Percentiles rank a stretch among this genome's conserved stretches.
These are phyloP conservation scores for Lepidurus couesii DNA, from an alignment of 1,140 invertebrate genomes.

Conservation along the genomic window DNA sequence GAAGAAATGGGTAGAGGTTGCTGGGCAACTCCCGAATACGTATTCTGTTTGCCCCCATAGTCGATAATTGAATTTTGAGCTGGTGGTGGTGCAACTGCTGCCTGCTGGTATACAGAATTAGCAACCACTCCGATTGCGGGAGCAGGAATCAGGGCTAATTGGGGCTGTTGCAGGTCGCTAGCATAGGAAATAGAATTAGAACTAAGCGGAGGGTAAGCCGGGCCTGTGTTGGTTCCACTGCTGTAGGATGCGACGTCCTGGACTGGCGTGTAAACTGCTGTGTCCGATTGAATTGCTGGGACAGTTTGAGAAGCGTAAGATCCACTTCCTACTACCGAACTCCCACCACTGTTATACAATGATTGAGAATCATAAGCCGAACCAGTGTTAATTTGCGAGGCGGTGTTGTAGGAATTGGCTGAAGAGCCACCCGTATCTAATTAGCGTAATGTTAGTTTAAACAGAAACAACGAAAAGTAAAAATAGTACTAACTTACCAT, in stretches of 20 bases:
- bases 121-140: background rate
- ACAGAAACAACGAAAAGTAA: background rate
- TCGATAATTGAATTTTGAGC: background rate
- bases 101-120: background rate
- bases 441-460: background rate
- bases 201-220: background rate
- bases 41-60: background rate
- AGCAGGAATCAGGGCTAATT: background rate
- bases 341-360: background rate
- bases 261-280: background rate
- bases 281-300: background rate
- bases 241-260: background rate
- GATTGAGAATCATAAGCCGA: background rate
- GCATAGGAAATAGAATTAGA: background rate
- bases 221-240: background rate
- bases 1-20: background rate
- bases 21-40: background rate
- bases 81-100: background rate
- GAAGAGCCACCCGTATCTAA: background rate
- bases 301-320: background rate
- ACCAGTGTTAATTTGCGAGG: background rate
- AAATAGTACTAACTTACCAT: background rate
- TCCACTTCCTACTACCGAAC: background rate
- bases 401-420: background rate
- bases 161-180: background rate